Conservation (phyloP, 2,888 invertebrate species). For the Acrocera orbiculus region DNA sequence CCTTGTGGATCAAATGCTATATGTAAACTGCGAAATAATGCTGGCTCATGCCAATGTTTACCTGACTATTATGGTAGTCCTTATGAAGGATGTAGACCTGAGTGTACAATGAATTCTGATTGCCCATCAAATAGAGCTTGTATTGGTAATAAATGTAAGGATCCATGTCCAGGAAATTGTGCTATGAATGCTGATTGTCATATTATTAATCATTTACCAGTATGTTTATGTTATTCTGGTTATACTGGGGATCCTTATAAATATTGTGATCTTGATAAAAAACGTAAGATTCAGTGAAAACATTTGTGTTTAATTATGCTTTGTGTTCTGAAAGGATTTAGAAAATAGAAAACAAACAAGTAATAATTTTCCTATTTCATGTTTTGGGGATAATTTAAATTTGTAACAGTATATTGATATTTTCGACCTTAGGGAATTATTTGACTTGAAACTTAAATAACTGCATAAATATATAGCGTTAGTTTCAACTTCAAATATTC, state of each 20-base stretch:
- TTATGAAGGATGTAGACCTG: constrained; percentile 56
- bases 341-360: too few species aligned
- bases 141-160: constrained; percentile 52
- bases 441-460: too few species aligned
- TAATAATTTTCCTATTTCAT: too few species aligned
- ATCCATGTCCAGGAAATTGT: constrained; percentile 65
- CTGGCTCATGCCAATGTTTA: constrained; percentile 51
- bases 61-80: constrained; percentile 47
- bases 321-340: too few species aligned
- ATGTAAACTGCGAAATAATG: constrained; percentile 46
- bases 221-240: constrained; percentile 47
- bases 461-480: too few species aligned
- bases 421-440: too few species aligned
- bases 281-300: constrained; percentile 35
- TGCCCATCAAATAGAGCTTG: constrained; percentile 56
- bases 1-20: constrained; percentile 49
- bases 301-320: too few species aligned
- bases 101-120: constrained; percentile 62
- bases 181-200: constrained; percentile 54
- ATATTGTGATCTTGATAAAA: constrained; percentile 36
- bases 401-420: too few species aligned
- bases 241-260: constrained; percentile 64
- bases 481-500: too few species aligned
- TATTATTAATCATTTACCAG: constrained; percentile 51
- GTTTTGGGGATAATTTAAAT: too few species aligned